Evolutionary conservation across 2,888 invertebrate species (phyloP).

Genomic region (Scaptomyza caliginosa): DNA sequence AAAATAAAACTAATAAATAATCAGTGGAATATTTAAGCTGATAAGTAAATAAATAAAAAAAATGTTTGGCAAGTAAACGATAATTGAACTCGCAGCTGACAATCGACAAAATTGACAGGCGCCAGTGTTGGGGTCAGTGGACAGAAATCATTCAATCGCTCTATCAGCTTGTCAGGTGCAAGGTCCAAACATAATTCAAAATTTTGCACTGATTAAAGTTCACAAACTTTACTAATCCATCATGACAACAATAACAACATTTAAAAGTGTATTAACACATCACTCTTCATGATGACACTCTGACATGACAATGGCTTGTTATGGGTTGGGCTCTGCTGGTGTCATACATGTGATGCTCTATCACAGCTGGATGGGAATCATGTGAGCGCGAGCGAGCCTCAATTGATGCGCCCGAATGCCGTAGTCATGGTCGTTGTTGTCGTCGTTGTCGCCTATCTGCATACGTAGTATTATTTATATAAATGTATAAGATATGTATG

Average conservation of each 20-base stretch:
- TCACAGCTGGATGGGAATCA: constrained; percentile 51
- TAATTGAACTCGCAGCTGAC: constrained; percentile 43
- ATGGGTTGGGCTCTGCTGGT: neutral
- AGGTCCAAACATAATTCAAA: constrained; percentile 3
- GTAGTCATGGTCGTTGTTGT: neutral
- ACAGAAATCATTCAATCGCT: constrained; percentile 19
- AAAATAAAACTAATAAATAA: constrained; percentile 21
- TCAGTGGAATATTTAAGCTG: constrained; percentile 18
- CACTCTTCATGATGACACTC: constrained; percentile 66
- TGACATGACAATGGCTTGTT: constrained; percentile 57
- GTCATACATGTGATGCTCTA: constrained; percentile 9
- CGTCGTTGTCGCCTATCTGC: constrained; percentile 48
- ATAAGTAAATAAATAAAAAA: constrained; percentile 29
- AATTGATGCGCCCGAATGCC: constrained; percentile 33
- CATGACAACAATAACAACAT: constrained; percentile 23
- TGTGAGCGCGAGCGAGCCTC: constrained; percentile 44
- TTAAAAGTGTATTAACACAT: constrained; percentile 68
- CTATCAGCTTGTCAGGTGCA: neutral
- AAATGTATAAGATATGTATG: constrained; percentile 13
- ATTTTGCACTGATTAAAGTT: neutral
- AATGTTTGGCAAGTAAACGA: constrained; percentile 57
- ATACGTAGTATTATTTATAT: constrained; percentile 27
- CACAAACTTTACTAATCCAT: constrained; percentile 41
- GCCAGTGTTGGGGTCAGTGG: constrained; percentile 15
- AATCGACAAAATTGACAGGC: neutral